Base-by-base conservation (phyloP, 2,888 invertebrate genomes). In the Dicyrtoma fusca region DNA sequence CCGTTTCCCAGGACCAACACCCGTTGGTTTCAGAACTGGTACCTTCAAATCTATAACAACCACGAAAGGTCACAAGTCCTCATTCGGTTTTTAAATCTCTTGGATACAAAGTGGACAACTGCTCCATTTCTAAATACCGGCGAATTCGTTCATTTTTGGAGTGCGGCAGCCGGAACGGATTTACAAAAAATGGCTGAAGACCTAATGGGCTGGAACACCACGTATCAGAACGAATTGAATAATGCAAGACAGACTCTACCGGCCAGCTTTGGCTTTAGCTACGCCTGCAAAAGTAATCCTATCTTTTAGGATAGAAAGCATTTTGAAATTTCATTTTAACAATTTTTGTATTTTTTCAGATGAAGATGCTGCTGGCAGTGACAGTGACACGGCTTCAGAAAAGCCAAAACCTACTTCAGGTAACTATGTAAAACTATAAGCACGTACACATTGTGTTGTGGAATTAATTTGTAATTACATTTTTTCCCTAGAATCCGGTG, bases 1-100 rank as follows among this genome's bases (percentile, higher is more conserved):
- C 34, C 3, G 34, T 75, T 71, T 61, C 78, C 78, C 0, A 19
- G 66, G 10, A 14, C 1, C 45, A 61, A 75, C 21, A 77, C 77
- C 0, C 71, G 51, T 23, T 79, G 77, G 71, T 73, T 75, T 53
- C 17, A 44, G 23, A 73, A 75, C 44, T 75, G 75, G 75, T 75
- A 71, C 47, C 64, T 59, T 19, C 73, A 71, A 0, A 71, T 75
- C 57, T 75, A 73, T 19, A 45, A 13, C 3, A 34, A 68, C 19
- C 26, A 72, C 62, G 72, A 72, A 8, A 42, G 19, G 14, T 62
- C 34, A 1, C 14, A 23, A 5, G 61, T 65, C 10, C 72, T 75
- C 1, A 74, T 19, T 73, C 73, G 45, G 76, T 79, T 49, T 57
- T 53, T 17, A 25, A 66, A 0, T 61, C 34, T 34, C 34, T 34